These are phyloP conservation scores for Neria commutata DNA, from an alignment of 2,888 invertebrate species.

Conservation along the genomic window DNA sequence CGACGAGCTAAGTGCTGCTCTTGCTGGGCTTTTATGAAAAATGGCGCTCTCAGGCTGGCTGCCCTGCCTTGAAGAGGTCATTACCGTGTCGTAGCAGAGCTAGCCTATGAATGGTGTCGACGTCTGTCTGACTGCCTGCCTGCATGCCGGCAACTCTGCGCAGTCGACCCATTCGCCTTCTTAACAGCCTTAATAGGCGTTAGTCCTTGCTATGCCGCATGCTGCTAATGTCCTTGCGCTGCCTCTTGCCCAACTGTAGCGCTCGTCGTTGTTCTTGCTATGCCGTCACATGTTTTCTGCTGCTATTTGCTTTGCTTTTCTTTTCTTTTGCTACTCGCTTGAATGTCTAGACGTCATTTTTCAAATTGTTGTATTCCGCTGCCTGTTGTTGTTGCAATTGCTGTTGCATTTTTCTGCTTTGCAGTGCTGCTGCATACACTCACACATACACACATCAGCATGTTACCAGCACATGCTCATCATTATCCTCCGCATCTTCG, in stretches of 20 bases:
- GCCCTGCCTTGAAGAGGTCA: background rate
- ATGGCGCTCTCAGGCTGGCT: background rate
- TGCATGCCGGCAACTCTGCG: background rate
- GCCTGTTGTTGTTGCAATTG: background rate
- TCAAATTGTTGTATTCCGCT: slow-evolving; percentile 10
- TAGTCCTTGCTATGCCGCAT: background rate
- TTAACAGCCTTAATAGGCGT: background rate
- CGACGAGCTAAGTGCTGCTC: background rate
- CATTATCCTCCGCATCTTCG: slow-evolving; percentile 1
- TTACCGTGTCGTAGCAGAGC: too few species aligned
- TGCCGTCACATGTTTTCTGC: too few species aligned
- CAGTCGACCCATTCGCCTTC: too few species aligned
- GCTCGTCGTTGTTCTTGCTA: too few species aligned
- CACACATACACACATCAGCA: background rate
- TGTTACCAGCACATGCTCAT: slow-evolving; percentile 9
- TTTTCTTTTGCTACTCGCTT: background rate
- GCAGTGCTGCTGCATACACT: background rate
- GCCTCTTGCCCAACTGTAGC: too few species aligned
- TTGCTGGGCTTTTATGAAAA: background rate
- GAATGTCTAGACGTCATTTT: slow-evolving; percentile 24
- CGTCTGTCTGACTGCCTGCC: background rate
- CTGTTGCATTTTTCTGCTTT: background rate
- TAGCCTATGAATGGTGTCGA: too few species aligned
- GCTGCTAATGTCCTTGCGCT: background rate
- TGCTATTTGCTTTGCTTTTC: background rate